Evolutionary conservation across 2,113 vertebrate species (phyloP).

Genomic region (Tricholaema leucomelas): DNA sequence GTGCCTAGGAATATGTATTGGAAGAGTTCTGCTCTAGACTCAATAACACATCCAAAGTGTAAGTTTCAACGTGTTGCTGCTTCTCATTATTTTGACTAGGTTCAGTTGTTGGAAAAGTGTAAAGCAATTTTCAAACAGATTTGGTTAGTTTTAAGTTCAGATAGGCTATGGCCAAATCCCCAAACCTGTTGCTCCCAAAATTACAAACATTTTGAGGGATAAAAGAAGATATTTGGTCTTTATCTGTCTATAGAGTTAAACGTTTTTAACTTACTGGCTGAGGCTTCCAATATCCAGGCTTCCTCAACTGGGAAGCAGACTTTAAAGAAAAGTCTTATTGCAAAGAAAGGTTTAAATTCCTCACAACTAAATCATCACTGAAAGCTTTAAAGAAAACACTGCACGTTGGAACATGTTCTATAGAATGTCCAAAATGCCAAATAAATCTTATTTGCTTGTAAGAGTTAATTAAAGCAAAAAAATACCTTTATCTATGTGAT

Average conservation of each 20-base stretch:
- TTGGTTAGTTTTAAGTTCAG: background rate
- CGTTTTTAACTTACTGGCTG: background rate
- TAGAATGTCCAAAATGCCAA: background rate
- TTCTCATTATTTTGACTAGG: background rate
- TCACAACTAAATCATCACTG: background rate
- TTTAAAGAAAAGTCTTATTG: background rate
- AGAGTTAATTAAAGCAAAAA: background rate
- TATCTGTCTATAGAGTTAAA: background rate
- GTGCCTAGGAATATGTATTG: background rate
- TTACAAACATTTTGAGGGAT: background rate
- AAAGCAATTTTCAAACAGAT: background rate
- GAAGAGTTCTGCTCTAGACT: background rate
- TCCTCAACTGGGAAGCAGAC: background rate
- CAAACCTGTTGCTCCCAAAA: background rate
- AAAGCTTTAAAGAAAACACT: background rate
- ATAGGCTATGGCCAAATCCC: background rate
- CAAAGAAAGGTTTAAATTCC: background rate
- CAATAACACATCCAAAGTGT: background rate
- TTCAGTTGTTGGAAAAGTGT: background rate
- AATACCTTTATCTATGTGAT: too few species aligned
- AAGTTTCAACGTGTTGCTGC: background rate
- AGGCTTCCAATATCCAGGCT: background rate
- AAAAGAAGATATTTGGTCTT: background rate
- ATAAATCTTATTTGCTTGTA: background rate
- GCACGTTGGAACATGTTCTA: background rate